These are phyloP conservation scores for Varroa destructor DNA, from an alignment of 1,140 invertebrate species.

Conservation along the genomic window DNA sequence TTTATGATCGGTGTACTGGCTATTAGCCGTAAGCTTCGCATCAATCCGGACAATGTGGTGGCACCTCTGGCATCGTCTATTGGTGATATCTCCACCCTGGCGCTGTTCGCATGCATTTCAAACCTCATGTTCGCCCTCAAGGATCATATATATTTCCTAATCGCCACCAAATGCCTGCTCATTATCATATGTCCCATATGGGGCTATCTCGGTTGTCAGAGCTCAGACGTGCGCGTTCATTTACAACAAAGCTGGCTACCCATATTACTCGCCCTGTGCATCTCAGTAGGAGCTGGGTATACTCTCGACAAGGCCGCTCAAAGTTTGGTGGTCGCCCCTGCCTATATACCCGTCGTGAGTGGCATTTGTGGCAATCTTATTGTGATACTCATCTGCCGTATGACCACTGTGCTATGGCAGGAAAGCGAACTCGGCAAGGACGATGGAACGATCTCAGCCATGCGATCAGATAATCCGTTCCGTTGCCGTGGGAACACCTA, in stretches of 20 bases:
- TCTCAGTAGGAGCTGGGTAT: constrained; percentile 1
- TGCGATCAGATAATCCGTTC: constrained; percentile 1
- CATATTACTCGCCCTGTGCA: constrained; percentile 13
- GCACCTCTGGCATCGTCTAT: constrained; percentile 11
- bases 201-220: constrained; percentile 1
- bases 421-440: background rate
- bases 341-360: constrained; percentile 8
- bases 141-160: constrained; percentile 2
- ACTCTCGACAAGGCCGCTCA: constrained; percentile 6
- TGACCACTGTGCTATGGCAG: constrained; percentile 6
- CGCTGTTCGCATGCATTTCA: constrained; percentile 18
- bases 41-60: constrained; percentile 31
- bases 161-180: background rate
- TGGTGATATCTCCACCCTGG: constrained; percentile 20
- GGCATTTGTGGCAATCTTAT: constrained; percentile 12
- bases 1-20: constrained; percentile 33
- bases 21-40: constrained; percentile 24
- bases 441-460: background rate
- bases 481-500: background rate
- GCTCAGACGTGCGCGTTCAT: constrained; percentile 8
- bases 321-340: background rate
- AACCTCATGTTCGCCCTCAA: background rate
- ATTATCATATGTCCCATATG: constrained; percentile 3
- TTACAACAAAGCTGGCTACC: constrained; percentile 10
- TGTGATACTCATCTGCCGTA: constrained; percentile 23